Conservation (phyloP, 2,113 vertebrate species). For the Corythaixoides concolor region DNA sequence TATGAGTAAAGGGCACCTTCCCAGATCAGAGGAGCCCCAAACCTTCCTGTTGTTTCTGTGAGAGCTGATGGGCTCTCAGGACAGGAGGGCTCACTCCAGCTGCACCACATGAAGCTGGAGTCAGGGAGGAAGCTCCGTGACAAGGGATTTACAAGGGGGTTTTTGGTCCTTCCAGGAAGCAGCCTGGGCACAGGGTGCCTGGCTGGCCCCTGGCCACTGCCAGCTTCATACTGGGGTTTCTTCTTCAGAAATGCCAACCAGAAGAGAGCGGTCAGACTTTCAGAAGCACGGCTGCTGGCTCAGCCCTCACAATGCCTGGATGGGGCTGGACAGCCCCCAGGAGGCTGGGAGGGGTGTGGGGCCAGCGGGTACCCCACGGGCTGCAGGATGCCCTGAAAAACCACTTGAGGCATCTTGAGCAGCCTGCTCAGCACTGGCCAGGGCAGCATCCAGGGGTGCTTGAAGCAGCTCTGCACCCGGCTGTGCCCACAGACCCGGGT, state of each 20-base stretch:
- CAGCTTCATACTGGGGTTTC: background rate
- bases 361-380: no score
- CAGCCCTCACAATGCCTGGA: background rate
- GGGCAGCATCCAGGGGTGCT: background rate
- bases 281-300: background rate
- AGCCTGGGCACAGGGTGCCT: background rate
- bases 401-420: rapidly evolving
- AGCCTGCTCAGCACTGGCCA: rapidly evolving
- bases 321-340: background rate
- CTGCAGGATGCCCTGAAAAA: background rate
- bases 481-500: background rate
- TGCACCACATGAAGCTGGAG: background rate
- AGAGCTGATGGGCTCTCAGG: background rate
- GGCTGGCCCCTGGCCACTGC: rapidly evolving
- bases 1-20: background rate
- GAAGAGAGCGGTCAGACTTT: background rate
- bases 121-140: background rate
- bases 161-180: background rate
- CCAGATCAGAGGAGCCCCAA: background rate
- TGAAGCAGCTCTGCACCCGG: background rate
- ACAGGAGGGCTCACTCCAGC: background rate
- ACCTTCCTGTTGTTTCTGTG: background rate
- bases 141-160: background rate
- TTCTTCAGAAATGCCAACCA: background rate
- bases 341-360: background rate